These are phyloP conservation scores for Peromyscus aztecus DNA, from an alignment of 2,797 vertebrate species.

Conservation along the genomic window DNA sequence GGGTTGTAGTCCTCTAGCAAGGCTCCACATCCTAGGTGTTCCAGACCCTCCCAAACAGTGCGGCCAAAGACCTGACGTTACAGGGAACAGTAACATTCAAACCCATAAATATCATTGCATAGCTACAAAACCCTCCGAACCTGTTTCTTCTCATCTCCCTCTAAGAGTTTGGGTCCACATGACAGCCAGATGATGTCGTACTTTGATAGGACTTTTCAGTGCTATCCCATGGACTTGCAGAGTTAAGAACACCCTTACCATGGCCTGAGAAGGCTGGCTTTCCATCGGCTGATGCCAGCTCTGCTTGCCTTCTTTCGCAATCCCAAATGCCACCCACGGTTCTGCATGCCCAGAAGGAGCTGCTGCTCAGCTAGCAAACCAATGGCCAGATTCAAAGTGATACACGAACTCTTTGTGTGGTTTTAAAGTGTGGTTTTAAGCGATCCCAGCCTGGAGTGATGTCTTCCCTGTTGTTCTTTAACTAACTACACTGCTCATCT, in stretches of 20 bases:
- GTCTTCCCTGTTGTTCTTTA: constrained; percentile 20
- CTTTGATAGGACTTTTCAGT: constrained; percentile 4
- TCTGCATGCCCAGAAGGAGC: not conserved
- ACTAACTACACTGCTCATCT: not conserved
- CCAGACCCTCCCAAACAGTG: not conserved
- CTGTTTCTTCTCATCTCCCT: not conserved
- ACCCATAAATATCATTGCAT: not conserved
- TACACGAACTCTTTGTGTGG: not conserved
- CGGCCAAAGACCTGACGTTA: not conserved
- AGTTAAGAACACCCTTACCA: not conserved
- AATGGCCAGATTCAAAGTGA: not conserved
- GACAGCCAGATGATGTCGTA: not conserved
- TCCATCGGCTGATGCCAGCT: not conserved
- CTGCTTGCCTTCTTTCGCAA: not conserved
- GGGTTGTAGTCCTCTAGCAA: not conserved
- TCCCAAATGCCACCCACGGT: not conserved
- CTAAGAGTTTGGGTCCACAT: not conserved
- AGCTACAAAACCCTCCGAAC: not conserved
- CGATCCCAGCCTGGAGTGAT: not conserved
- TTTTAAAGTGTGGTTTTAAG: constrained; percentile 43
- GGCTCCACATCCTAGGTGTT: not conserved
- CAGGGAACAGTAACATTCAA: not conserved
- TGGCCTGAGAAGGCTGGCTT: not conserved
- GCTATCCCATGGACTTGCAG: constrained; percentile 35
- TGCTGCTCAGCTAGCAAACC: not conserved